Conservation (phyloP, 53 echinoderm and acorn worm genomes). For the Astropecten irregularis region DNA sequence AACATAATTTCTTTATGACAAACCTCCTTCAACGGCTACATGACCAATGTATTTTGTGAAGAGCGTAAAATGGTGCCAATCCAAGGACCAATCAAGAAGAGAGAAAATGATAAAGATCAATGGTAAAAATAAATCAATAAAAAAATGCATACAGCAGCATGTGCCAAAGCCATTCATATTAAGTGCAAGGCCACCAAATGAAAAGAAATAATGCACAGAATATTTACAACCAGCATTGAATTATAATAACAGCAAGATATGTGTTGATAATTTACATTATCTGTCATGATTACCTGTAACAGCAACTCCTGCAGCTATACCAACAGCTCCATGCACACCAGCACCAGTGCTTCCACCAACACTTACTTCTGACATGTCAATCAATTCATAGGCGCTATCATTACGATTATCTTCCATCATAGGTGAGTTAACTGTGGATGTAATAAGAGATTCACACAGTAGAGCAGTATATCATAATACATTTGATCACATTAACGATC, state of each 20-base stretch:
- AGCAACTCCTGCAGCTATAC: slow-evolving; percentile 90
- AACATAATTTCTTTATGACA: too few species aligned
- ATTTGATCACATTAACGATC: too few species aligned
- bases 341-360: slow-evolving; percentile 88
- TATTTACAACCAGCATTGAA: background rate
- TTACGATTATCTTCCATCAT: slow-evolving; percentile 81
- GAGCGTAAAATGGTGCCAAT: slow-evolving; percentile 7
- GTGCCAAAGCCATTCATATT: background rate
- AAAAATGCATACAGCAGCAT: background rate
- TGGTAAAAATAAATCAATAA: background rate
- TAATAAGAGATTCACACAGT: background rate
- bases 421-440: slow-evolving; percentile 66
- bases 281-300: slow-evolving; percentile 75
- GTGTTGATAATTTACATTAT: background rate
- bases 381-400: slow-evolving; percentile 93
- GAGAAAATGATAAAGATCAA: slow-evolving; percentile 4
- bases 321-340: slow-evolving; percentile 90
- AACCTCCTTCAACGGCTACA: slow-evolving; percentile 18
- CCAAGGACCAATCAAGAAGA: slow-evolving; percentile 4
- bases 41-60: slow-evolving; percentile 14
- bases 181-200: too few species aligned
- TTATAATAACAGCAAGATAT: background rate
- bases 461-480: background rate
- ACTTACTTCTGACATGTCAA: slow-evolving; percentile 86
- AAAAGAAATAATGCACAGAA: too few species aligned